Evolutionary conservation across 2,888 invertebrate genomes (phyloP), one percentile per base, ranked within the genome.

Genomic region (Andrena fulva): DNA sequence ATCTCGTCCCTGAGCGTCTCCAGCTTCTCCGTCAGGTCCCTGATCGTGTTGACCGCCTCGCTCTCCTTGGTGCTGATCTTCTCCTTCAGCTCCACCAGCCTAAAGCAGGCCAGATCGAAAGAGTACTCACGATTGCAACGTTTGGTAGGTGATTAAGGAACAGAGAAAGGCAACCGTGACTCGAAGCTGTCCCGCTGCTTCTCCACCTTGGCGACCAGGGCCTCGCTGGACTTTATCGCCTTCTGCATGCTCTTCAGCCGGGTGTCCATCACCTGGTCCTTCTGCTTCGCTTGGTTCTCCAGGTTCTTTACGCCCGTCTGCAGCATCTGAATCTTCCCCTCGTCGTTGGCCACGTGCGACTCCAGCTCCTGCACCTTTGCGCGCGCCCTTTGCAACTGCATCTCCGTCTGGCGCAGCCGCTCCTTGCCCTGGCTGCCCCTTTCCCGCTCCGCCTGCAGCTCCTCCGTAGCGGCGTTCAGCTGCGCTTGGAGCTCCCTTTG

Each of bases 141-240:
- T 35, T n/a, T 54, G 60, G 16, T 8, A 60, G 52, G 16, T 71
- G 70, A 64, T 54, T 64, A 60, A 48, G 35, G 79, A 54, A 33
- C 62, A 6, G 56, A 50, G 48, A 20, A 74, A 69, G 16, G 42
- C 69, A 82, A 92, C 93, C 91, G 87, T 82, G 89, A 70, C 70
- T 93, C 91, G 24, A 90, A 87, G 67, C 74, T 89, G 62, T 92
- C 91, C 24, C 90, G 90, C 27, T 93, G 93, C 69, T 89, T 91
- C 72, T 93, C 93, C 56, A 91, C 77, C 66, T 90, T 91, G 1
- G 73, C 68, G 20, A 91, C 67, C 3, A 89, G 80, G 2, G 54
- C 80, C 20, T 93, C 91, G 62, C 87, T 88, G 48, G 73, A 89
- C 80, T 90, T 92, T 29, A 91, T 68, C 29, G 84, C 78, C 69